A percentile compares a stretch with the other conserved stretches of the same genome.
Evolutionary conservation across 1,140 invertebrate species (phyloP).

Genomic region (Thaumetopoea pityocampa): DNA sequence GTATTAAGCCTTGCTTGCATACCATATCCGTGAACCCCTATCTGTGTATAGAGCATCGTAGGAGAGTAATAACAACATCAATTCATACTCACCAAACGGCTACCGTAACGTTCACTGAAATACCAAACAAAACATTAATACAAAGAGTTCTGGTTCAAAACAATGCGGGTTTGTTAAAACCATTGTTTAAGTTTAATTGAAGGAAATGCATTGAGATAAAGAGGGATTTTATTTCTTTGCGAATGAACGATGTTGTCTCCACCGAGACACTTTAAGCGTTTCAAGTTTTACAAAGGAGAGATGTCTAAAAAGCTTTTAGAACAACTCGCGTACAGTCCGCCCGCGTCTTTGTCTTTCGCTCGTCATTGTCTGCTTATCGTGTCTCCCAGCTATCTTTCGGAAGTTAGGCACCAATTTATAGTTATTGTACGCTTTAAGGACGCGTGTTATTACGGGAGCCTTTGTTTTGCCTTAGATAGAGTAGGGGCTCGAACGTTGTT

Average conservation of each 20-base stretch:
- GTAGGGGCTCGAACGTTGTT: too few relatives aligned
- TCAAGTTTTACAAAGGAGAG: constrained; percentile 46
- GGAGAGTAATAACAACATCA: too few relatives aligned
- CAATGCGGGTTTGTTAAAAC: constrained; percentile 35
- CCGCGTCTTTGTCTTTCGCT: constrained; percentile 33
- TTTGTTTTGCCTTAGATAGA: constrained; percentile 28
- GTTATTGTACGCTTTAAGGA: constrained; percentile 29
- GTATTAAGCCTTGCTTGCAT: too few relatives aligned
- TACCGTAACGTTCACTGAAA: not conserved
- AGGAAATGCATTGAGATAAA: constrained; percentile 38
- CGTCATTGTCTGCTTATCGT: constrained; percentile 33
- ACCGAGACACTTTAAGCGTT: constrained; percentile 47
- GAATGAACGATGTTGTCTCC: constrained; percentile 35
- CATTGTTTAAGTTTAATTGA: constrained; percentile 40
- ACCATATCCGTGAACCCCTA: too few relatives aligned
- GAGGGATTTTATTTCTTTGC: constrained; percentile 34
- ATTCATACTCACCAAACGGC: too few relatives aligned
- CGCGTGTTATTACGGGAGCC: constrained; percentile 23
- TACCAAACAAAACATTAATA: not conserved
- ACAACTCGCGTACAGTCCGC: constrained; percentile 16
- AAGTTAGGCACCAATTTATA: constrained; percentile 30
- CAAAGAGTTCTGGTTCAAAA: constrained; percentile 21
- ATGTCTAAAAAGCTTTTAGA: constrained; percentile 29
- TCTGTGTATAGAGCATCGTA: too few relatives aligned
- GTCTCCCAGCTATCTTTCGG: constrained; percentile 25